These are phyloP conservation scores for Protonemura montana DNA, from an alignment of 2,888 invertebrate genomes.

Conservation along the genomic window DNA sequence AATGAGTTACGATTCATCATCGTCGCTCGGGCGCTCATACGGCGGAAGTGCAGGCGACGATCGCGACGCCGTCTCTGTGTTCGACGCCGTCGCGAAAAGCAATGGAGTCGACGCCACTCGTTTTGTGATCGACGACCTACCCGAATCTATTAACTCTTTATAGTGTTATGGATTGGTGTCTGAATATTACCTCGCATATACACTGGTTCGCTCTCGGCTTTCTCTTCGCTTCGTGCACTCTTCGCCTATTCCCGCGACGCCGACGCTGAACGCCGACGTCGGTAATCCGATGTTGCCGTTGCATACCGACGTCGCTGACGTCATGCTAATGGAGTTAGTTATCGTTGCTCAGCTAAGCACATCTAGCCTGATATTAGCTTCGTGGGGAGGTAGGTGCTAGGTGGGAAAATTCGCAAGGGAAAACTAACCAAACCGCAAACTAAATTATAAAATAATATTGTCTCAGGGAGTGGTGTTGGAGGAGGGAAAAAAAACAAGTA, in stretches of 20 bases:
- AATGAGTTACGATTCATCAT: not conserved
- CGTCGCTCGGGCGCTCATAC: not conserved
- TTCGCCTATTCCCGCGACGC: conserved; percentile 32
- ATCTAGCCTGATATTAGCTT: conserved; percentile 27
- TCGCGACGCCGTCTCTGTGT: not conserved
- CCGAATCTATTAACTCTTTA: not conserved
- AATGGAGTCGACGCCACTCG: not conserved
- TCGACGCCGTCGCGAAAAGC: not conserved
- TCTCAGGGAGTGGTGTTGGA: not conserved
- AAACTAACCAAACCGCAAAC: conserved; percentile 27
- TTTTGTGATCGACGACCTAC: conserved; percentile 7
- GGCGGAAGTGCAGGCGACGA: too few species aligned
- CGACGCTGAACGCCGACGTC: conserved; percentile 33
- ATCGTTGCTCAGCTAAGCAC: conserved; percentile 25
- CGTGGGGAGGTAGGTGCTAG: not conserved
- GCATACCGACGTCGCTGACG: conserved; percentile 52
- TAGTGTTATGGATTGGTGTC: not conserved
- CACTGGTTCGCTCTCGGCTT: not conserved
- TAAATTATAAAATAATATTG: conserved; percentile 38
- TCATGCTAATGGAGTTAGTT: conserved; percentile 34
- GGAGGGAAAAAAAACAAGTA: not conserved
- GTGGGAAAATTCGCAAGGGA: conserved; percentile 21
- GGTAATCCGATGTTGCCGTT: conserved; percentile 34
- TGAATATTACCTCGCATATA: not conserved
- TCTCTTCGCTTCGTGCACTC: not conserved